These are phyloP conservation scores for Grammomys surdaster DNA, from an alignment of 2,113 vertebrate genomes.

Conservation along the genomic window DNA sequence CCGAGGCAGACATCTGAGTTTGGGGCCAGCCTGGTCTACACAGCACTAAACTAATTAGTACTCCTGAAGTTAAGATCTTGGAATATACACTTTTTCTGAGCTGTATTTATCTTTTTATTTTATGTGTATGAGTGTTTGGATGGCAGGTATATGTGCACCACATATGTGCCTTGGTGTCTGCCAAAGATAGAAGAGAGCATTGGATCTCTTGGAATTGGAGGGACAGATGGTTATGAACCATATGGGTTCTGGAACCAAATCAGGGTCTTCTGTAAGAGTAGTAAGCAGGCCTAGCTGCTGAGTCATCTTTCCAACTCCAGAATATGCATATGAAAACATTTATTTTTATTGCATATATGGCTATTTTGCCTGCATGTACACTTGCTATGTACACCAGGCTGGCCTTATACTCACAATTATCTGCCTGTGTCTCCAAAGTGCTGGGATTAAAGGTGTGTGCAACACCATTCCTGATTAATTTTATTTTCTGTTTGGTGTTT, in stretches of 20 bases:
- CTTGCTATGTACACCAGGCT: neutral
- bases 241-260: neutral
- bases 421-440: neutral
- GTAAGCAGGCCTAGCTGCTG: neutral
- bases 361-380: neutral
- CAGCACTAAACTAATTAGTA: too few species aligned
- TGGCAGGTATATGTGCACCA: neutral
- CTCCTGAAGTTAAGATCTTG: too few species aligned
- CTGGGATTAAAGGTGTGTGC: neutral
- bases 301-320: neutral
- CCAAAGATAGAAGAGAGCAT: neutral
- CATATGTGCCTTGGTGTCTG: neutral
- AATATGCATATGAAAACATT: neutral
- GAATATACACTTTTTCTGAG: too few species aligned
- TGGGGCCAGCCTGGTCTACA: neutral
- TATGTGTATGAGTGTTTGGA: neutral
- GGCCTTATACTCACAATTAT: neutral
- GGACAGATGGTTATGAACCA: neutral
- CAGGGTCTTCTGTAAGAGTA: neutral
- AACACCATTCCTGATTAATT: neutral
- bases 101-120: neutral
- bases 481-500: neutral
- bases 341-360: neutral
- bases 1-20: neutral
- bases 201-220: neutral